Base-by-base conservation (phyloP, 2,797 vertebrate species). In the Bradypodion pumilum region DNA sequence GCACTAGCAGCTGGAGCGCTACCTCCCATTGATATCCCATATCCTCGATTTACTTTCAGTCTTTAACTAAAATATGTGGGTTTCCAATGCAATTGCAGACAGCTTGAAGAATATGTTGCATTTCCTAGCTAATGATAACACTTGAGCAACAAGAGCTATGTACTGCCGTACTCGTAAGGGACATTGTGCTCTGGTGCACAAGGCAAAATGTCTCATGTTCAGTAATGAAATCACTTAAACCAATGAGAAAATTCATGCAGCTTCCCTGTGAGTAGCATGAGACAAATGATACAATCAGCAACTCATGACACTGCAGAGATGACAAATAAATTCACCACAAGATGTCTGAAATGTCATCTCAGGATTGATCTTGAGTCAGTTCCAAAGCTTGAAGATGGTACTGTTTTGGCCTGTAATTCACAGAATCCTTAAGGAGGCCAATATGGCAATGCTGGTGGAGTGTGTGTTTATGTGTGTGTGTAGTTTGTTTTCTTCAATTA, bases 1-100 rank as follows among this genome's bases (percentile, higher is more conserved):
- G 93, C 86, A 93, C 94, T 94, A 94, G 93, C 94, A 95, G 94
- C 94, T 94, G 95, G 95, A 94, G 86, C 86, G 83, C 79, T 88
- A 86, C 93, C 94, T 95, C 94, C 94, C 91, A 92, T 93, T 93
- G 95, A 94, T 92, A 93, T 86, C 93, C 92, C 94, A 88, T 87
- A 94, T 86, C 91, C 88, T 90, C 86, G 85, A 87, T 90, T 94
- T 94, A 89, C 90, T 94, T 94, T 93, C 90, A 84, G 90, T 93
- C 93, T 94, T 92, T 94, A 93, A 94, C 90, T 92, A 88, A 95
- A 93, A 84, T 42, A 82, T 60, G 83, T 86, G 84, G 91, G 65
- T 85, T 93, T 87, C 82, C 87, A 72, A 0, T 0, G 72, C 86
- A 85, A 76, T 89, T 89, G 88, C 69, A 89, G 81, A 81, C 88